A percentile compares a stretch with the other conserved stretches of the same genome.
These are phyloP conservation scores for Agrochola litura DNA, from an alignment of 2,888 invertebrate genomes.

Conservation along the genomic window DNA sequence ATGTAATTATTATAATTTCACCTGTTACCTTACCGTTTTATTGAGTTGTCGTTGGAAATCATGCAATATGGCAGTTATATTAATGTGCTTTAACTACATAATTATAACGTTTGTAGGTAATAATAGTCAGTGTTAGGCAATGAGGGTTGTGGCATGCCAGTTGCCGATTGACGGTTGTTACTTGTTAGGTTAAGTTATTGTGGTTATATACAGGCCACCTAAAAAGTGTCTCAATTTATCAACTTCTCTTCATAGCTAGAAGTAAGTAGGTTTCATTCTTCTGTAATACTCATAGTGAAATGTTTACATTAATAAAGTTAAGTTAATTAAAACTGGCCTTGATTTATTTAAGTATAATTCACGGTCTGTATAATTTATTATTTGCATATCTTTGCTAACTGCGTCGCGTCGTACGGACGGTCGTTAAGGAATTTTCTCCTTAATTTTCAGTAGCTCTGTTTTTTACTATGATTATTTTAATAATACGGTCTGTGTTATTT, in stretches of 20 bases:
- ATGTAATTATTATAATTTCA: slow-evolving; percentile 50
- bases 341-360: slow-evolving; percentile 25
- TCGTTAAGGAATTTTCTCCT: background rate
- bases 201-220: background rate
- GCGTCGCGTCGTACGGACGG: background rate
- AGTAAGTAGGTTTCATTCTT: background rate
- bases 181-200: background rate
- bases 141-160: background rate
- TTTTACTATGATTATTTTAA: background rate
- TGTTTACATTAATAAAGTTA: slow-evolving; percentile 13
- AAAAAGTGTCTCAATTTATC: background rate
- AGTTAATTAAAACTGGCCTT: slow-evolving; percentile 35
- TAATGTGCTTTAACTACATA: slow-evolving; percentile 6
- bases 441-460: background rate
- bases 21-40: slow-evolving; percentile 28
- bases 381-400: slow-evolving; percentile 21
- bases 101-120: slow-evolving; percentile 15
- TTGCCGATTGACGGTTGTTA: background rate
- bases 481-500: background rate
- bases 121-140: slow-evolving; percentile 17
- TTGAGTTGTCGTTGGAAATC: slow-evolving; percentile 22
- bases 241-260: background rate
- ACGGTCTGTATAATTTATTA: slow-evolving; percentile 36
- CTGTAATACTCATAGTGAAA: slow-evolving; percentile 2
- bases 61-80: slow-evolving; percentile 35